Evolutionary conservation across 2,888 invertebrate genomes (phyloP).

Genomic region (Camponotus fellah): DNA sequence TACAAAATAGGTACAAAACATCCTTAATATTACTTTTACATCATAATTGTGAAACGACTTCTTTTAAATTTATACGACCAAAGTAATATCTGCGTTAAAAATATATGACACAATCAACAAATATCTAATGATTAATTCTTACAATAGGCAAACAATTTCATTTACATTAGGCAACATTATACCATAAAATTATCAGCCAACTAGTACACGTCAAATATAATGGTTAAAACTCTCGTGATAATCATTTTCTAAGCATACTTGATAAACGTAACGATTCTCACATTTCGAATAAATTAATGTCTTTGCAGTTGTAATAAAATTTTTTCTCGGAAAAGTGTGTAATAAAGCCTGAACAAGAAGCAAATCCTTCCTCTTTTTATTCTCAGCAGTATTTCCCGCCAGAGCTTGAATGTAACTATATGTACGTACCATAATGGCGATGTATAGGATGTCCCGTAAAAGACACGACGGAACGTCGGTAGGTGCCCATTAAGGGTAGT

Average conservation of each 20-base stretch:
- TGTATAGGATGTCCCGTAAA: constrained; percentile 69
- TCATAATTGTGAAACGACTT: neutral
- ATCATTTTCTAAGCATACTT: neutral
- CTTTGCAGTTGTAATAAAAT: constrained; percentile 10
- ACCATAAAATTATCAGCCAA: neutral
- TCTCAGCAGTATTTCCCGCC: constrained; percentile 34
- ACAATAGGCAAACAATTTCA: neutral
- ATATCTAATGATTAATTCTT: constrained; percentile 3
- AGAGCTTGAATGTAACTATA: constrained; percentile 50
- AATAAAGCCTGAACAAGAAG: constrained; percentile 37
- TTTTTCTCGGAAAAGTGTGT: constrained; percentile 17
- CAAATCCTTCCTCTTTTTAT: constrained; percentile 37
- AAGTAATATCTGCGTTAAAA: neutral
- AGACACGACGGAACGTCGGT: constrained; percentile 68
- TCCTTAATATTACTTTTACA: neutral
- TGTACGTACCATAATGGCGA: constrained; percentile 63
- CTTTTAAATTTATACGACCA: neutral
- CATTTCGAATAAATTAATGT: constrained; percentile 20
- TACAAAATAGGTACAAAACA: no score
- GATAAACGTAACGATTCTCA: constrained; percentile 9
- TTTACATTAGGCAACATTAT: neutral
- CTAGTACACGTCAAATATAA: neutral
- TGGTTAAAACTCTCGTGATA: neutral
- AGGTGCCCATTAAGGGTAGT: constrained; percentile 71
- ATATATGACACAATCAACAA: neutral